Conservation (phyloP, 92 coral and sea anemone species). For the Micromussa lordhowensis region DNA sequence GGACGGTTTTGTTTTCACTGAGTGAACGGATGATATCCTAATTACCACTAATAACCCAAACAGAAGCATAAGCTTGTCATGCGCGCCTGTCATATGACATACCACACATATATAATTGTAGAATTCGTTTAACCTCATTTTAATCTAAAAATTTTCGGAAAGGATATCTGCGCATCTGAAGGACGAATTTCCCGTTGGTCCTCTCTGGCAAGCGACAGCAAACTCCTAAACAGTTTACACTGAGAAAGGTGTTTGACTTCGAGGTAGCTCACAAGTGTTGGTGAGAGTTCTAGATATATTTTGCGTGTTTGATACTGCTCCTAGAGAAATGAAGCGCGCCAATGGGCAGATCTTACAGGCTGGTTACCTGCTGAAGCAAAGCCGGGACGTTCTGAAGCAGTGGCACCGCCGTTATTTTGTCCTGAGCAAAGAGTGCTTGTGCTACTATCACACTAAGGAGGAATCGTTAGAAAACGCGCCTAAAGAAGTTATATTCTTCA, state of each 20-base stretch:
- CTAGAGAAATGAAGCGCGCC: background rate
- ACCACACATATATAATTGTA: background rate
- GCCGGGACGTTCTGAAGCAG: conserved; percentile 76
- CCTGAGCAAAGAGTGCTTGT: conserved; percentile 83
- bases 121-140: background rate
- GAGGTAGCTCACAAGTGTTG: no score
- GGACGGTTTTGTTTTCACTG: background rate
- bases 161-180: background rate
- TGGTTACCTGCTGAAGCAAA: conserved; percentile 86
- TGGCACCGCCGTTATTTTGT: conserved; percentile 90
- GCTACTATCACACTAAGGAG: conserved; percentile 77
- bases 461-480: conserved; percentile 72
- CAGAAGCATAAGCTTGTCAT: background rate
- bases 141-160: background rate
- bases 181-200: background rate
- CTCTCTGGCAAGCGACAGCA: background rate
- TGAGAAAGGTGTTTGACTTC: background rate
- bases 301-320: background rate
- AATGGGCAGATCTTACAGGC: conserved; percentile 34
- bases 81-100: background rate
- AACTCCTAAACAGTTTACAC: background rate
- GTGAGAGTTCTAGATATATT: no score
- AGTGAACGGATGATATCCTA: background rate
- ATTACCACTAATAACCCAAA: background rate
- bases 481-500: conserved; percentile 82